Evolutionary conservation across 1,140 invertebrate genomes (phyloP).

Genomic region (Drepana arcuata): DNA sequence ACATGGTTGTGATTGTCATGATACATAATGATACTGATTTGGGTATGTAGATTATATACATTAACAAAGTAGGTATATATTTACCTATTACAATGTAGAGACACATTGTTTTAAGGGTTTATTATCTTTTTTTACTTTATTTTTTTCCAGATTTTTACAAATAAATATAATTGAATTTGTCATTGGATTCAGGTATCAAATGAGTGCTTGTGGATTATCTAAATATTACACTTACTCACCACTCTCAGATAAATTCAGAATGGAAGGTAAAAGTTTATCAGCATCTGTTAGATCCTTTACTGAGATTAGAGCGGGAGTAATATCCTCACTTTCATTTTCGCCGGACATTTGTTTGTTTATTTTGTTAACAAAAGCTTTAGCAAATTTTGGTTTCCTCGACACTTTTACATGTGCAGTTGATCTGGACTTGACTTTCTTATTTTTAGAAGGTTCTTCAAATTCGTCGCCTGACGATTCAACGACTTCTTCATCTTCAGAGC

Average conservation of each 20-base stretch:
- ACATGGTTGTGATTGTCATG: slow-evolving; percentile 16
- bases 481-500: slow-evolving; percentile 39
- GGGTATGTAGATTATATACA: no score
- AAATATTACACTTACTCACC: no score
- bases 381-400: slow-evolving; percentile 29
- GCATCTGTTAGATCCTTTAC: slow-evolving; percentile 63
- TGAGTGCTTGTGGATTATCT: no score
- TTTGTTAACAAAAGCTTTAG: slow-evolving; percentile 39
- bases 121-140: no score
- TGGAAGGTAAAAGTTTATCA: slow-evolving; percentile 58
- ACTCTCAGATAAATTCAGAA: slow-evolving; percentile 68
- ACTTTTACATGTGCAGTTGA: slow-evolving; percentile 8
- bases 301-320: slow-evolving; percentile 26
- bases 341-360: slow-evolving; percentile 30
- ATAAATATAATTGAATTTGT: no score
- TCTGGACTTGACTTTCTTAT: slow-evolving; percentile 19
- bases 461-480: slow-evolving; percentile 38
- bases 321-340: slow-evolving; percentile 19
- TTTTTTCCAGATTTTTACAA: no score
- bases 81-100: no score
- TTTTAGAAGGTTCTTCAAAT: no score
- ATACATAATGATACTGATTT: slow-evolving; percentile 1
- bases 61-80: no score
- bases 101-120: no score
- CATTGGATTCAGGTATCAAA: no score